Base-by-base conservation (phyloP, 1,140 invertebrate species). In the Macrosteles quadrilineatus region DNA sequence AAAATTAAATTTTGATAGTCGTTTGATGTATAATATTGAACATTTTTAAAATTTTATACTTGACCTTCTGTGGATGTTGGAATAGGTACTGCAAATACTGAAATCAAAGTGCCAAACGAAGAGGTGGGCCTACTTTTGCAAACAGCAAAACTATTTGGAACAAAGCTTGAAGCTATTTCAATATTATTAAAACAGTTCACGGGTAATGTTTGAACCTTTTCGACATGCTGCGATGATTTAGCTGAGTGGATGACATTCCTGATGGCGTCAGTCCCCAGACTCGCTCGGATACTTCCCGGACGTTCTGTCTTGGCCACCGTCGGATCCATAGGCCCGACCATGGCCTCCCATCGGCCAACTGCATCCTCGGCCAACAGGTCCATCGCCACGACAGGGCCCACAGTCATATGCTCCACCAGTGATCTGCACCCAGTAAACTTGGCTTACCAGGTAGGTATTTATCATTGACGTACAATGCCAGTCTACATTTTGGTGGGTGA, bases 291-390 rank as follows among this genome's bases (percentile, higher is more conserved):
- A 45, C 87, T 87, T 0, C 83, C 82, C 1, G 91, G 86, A 43
- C 83, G 78, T 57, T 80, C 79, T 69, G 78, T 76, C 74, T 83
- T 81, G 17, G 90, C 90, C 73, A 85, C 83, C 1, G 80, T 72
- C 21, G 89, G 87, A 81, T 94, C 89, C 43, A 81, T 82, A 12
- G 90, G 85, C 19, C 91, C 92, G 59, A 91, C 80, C 21, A 88
- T 74, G 75, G 87, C 83, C 17, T 82, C 75, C 85, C 86, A 90
- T 72, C 76, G 82, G 67, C 82, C 76, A 6, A 92, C 81, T 63
- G 87, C 87, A 82, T 91, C 86, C 70, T 89, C 86, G n/a, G 88
- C 90, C 36, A 93, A 84, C 32, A 96, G 77, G 78, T 94, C 89
- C 76, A 95, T 77, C 12, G 86, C 88, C 75, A 93, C 80, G 0